Conservation (phyloP, 2,113 vertebrate species). For the Otis tarda region DNA sequence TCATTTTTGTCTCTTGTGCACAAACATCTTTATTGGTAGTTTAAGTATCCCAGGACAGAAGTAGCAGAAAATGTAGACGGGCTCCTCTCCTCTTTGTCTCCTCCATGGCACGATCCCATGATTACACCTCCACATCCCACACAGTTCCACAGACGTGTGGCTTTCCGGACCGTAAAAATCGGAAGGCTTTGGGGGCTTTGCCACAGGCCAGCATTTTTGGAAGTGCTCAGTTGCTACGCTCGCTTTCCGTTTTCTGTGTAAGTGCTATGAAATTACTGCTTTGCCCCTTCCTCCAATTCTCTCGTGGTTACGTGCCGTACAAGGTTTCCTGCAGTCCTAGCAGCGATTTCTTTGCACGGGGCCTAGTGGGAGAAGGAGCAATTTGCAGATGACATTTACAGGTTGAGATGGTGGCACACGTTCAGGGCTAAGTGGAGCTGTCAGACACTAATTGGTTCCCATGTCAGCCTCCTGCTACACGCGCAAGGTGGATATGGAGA, state of each 20-base stretch:
- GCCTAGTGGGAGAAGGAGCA: background rate
- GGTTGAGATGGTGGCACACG: background rate
- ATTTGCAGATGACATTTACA: background rate
- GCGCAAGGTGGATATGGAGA: background rate
- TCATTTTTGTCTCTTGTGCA: conserved; percentile 26
- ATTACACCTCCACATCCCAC: background rate
- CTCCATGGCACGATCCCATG: background rate
- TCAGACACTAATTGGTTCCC: background rate
- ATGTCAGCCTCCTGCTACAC: background rate
- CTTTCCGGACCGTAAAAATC: background rate
- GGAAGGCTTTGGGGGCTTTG: background rate
- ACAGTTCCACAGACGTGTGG: background rate
- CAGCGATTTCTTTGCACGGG: background rate
- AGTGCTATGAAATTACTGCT: background rate
- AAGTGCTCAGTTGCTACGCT: background rate
- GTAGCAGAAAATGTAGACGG: background rate
- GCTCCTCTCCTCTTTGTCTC: background rate
- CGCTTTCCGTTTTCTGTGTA: background rate
- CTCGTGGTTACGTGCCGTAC: background rate
- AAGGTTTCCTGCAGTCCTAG: background rate
- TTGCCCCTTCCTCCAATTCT: background rate
- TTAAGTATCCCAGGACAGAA: background rate
- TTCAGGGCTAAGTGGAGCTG: background rate
- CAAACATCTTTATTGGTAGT: conserved; percentile 4
- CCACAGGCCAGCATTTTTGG: background rate